Evolutionary conservation across 2,113 vertebrate genomes (phyloP).

Genomic region (Peromyscus maniculatus): DNA sequence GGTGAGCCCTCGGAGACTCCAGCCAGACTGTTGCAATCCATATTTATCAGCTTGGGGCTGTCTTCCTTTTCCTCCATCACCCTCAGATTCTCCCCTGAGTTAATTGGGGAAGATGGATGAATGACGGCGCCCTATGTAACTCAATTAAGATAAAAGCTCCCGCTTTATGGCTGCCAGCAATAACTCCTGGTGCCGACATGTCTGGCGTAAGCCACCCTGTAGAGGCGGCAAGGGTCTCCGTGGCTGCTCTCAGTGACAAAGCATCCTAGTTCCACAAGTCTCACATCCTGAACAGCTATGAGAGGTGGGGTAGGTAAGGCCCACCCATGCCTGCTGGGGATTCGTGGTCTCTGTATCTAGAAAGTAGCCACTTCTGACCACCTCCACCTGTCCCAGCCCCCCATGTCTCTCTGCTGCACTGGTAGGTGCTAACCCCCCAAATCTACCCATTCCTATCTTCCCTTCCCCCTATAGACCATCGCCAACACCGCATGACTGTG

Average conservation of each 20-base stretch:
- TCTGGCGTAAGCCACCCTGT: background rate
- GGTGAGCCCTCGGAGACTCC: slow-evolving; percentile 61
- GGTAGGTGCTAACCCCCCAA: background rate
- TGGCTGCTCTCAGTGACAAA: background rate
- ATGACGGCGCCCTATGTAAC: slow-evolving; percentile 62
- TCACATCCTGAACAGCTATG: background rate
- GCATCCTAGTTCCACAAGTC: background rate
- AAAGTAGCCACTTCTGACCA: background rate
- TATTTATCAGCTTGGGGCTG: slow-evolving; percentile 67
- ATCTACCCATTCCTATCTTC: background rate
- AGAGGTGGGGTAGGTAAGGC: background rate
- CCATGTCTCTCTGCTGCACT: too few species aligned
- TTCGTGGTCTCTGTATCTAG: background rate
- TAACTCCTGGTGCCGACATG: background rate
- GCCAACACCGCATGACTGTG: background rate
- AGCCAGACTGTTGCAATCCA: slow-evolving; percentile 62
- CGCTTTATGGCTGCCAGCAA: slow-evolving; percentile 51
- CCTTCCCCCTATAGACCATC: background rate
- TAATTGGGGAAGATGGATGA: slow-evolving; percentile 72
- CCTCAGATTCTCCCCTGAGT: slow-evolving; percentile 52
- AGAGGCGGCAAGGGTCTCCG: background rate
- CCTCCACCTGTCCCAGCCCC: background rate
- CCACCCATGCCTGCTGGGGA: background rate
- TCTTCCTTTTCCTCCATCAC: slow-evolving; percentile 47
- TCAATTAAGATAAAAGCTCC: slow-evolving; percentile 82